phyloP scores from a whole-genome alignment of 2,797 vertebrate genomes.

The Propithecus perrieri region DNA sequence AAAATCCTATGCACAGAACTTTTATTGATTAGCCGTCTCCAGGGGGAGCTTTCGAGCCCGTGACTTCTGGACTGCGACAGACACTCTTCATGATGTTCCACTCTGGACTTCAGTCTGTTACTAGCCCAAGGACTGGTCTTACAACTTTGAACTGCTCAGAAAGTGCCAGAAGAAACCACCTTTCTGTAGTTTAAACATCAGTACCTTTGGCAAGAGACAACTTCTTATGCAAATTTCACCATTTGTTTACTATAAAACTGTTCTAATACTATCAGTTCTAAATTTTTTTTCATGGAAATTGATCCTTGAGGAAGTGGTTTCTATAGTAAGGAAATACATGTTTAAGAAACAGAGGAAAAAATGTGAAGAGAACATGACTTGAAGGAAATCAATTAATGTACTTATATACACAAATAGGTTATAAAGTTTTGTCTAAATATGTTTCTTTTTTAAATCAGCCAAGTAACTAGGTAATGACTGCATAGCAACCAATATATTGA shows the following conservation, averaged over 20 bases:
- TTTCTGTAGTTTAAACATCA: constrained; percentile 20
- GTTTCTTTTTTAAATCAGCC: not conserved
- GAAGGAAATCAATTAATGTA: not conserved
- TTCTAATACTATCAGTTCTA: not conserved
- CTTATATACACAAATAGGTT: not conserved
- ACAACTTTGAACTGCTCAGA: not conserved
- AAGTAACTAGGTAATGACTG: not conserved
- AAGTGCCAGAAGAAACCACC: not conserved
- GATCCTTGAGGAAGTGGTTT: not conserved
- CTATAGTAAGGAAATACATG: not conserved
- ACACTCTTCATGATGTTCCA: not conserved
- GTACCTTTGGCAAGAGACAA: not conserved
- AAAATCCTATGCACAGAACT: constrained; percentile 63
- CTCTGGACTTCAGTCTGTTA: not conserved
- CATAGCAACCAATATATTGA: not conserved
- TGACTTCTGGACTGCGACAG: not conserved
- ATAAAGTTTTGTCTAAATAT: not conserved
- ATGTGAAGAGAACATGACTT: not conserved
- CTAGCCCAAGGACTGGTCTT: not conserved
- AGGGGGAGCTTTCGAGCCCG: constrained; percentile 20
- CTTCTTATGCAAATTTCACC: not conserved
- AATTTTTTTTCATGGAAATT: not conserved
- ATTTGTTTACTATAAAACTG: not conserved
- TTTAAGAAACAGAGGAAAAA: not conserved
- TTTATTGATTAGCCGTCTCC: constrained; percentile 74